Conservation (phyloP, 2,888 invertebrate species). For the Nudaria mundana region DNA sequence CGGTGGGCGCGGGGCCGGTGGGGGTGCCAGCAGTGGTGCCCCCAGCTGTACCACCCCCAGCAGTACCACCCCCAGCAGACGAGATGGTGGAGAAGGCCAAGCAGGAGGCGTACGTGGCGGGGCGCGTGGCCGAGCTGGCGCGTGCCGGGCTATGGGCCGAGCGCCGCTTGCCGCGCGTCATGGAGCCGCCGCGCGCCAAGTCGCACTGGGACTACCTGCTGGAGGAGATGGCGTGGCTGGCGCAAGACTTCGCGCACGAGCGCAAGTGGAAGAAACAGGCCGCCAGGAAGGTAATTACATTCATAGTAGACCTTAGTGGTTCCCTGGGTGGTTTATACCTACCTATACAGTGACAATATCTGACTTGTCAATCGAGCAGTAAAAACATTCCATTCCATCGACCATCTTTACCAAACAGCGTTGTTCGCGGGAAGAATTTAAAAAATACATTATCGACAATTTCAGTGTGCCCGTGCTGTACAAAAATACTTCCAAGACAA, state of each 20-base stretch:
- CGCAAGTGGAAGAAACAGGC: constrained; percentile 98
- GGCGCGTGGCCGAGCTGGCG: constrained; percentile 94
- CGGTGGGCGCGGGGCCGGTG: constrained; percentile 80
- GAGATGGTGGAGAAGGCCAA: constrained; percentile 70
- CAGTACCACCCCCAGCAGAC: constrained; percentile 59
- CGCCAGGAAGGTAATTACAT: constrained; percentile 86
- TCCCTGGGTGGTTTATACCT: no score
- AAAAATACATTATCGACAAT: no score
- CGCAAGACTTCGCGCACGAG: constrained; percentile 98
- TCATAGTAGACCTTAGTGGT: no score
- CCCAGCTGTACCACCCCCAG: constrained; percentile 17
- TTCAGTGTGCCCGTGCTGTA: constrained; percentile 91
- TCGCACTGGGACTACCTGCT: constrained; percentile 99
- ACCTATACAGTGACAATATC: no score
- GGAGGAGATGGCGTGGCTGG: constrained; percentile 99
- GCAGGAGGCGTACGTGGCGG: constrained; percentile 96
- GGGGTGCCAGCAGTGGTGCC: constrained; percentile 74
- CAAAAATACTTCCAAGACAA: constrained; percentile 96
- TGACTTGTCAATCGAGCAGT: no score
- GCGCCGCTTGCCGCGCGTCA: constrained; percentile 93
- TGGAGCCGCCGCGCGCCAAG: constrained; percentile 94
- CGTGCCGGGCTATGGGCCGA: constrained; percentile 98
- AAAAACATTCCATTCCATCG: no score
- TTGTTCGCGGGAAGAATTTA: no score
- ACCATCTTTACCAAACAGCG: no score